Evolutionary conservation across 1,140 invertebrate species (phyloP).

Genomic region (Lethrus apterus): DNA sequence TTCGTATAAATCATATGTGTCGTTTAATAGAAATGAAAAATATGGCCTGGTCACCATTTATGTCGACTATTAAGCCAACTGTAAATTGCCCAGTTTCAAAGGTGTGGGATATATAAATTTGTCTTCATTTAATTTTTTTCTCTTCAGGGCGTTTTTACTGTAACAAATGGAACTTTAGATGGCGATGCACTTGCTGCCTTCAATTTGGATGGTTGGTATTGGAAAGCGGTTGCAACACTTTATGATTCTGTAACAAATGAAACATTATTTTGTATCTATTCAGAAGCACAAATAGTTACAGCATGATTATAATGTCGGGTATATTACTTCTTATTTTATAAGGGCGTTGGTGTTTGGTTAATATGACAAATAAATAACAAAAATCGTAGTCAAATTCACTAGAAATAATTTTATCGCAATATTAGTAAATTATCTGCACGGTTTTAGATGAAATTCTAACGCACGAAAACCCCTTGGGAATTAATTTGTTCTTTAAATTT

Average conservation of each 20-base stretch:
- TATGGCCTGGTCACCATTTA: conserved; percentile 12
- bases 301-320: too few species aligned
- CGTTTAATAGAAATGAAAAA: background rate
- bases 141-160: conserved; percentile 14
- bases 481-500: too few species aligned
- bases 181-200: conserved; percentile 9
- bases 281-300: conserved; percentile 14
- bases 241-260: background rate
- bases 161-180: conserved; percentile 18
- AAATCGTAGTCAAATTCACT: too few species aligned
- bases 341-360: too few species aligned
- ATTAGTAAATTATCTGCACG: too few species aligned
- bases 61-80: conserved; percentile 3
- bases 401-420: too few species aligned
- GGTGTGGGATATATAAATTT: background rate
- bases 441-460: too few species aligned
- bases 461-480: too few species aligned
- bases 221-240: conserved; percentile 12
- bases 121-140: background rate
- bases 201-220: conserved; percentile 17
- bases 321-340: too few species aligned
- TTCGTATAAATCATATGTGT: conserved; percentile 14
- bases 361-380: too few species aligned
- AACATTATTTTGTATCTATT: conserved; percentile 5
- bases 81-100: conserved; percentile 16